These are phyloP conservation scores for Melanostigma gelatinosum DNA, from an alignment of 2,113 vertebrate genomes.

Conservation along the genomic window DNA sequence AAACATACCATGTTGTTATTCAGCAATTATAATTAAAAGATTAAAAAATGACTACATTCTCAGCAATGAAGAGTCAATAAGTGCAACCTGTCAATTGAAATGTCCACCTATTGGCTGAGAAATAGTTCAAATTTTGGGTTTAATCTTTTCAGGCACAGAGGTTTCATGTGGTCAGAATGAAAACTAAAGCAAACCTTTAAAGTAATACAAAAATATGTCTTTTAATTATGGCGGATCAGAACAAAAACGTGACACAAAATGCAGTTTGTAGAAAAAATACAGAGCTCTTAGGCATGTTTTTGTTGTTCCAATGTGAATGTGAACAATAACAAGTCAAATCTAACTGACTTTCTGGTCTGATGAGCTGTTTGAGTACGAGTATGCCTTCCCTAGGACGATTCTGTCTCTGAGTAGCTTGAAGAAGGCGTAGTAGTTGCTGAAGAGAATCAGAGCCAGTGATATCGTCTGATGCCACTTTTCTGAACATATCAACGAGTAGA, in stretches of 20 bases:
- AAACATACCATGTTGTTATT: background rate
- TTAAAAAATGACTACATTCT: background rate
- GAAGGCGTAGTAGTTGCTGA: constrained; percentile 99
- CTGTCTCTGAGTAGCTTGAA: constrained; percentile 98
- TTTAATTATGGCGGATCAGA: constrained; percentile 92
- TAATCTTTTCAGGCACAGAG: background rate
- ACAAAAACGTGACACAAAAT: constrained; percentile 89
- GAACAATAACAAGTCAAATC: constrained; percentile 47
- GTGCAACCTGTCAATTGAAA: background rate
- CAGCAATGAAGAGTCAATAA: background rate
- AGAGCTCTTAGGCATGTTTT: constrained; percentile 86
- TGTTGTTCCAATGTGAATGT: constrained; percentile 60
- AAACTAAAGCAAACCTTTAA: constrained; percentile 55
- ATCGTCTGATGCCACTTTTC: constrained; percentile 99
- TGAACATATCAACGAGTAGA: constrained; percentile 94
- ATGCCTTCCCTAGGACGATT: constrained; percentile 96
- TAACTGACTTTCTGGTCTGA: constrained; percentile 93
- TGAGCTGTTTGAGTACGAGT: constrained; percentile 89
- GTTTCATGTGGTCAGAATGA: background rate
- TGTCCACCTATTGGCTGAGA: background rate
- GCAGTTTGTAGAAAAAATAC: constrained; percentile 95
- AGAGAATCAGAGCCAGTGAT: constrained; percentile 96
- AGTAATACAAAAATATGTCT: constrained; percentile 98
- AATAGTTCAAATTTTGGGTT: background rate
- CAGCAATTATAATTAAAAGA: background rate